A percentile compares a stretch with the other conserved stretches of the same genome.
Conservation (phyloP, 2,888 invertebrate species). For the Euplagia quadripunctaria region DNA sequence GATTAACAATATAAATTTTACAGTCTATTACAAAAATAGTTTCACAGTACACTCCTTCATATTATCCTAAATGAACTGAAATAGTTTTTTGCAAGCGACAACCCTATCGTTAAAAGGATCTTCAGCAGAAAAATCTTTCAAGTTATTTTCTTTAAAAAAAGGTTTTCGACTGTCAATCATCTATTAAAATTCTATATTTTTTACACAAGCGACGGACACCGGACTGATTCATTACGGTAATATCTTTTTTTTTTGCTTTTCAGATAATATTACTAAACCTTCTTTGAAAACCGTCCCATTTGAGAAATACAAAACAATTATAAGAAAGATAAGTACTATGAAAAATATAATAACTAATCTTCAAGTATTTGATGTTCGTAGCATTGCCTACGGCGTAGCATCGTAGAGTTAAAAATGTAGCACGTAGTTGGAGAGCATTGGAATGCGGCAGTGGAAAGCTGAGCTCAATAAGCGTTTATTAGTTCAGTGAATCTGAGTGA, state of each 20-base stretch:
- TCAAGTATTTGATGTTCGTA: conserved; percentile 16
- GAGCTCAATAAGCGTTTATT: conserved; percentile 47
- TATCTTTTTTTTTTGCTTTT: neutral
- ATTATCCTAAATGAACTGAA: no score
- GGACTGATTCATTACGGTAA: neutral
- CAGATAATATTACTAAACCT: neutral
- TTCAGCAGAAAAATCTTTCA: neutral
- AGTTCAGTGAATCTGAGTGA: conserved; percentile 25
- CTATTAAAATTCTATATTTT: neutral
- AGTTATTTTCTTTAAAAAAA: neutral
- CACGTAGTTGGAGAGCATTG: conserved; percentile 13
- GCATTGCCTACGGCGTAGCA: conserved; percentile 43
- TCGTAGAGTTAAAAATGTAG: conserved; percentile 39
- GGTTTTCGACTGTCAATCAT: neutral
- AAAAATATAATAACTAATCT: no score
- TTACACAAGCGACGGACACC: neutral
- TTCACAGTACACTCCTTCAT: no score
- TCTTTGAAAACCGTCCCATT: neutral
- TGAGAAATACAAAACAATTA: neutral
- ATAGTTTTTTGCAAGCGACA: no score
- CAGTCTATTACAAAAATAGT: no score
- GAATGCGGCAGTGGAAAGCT: conserved; percentile 9
- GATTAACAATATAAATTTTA: no score
- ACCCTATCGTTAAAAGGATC: neutral
- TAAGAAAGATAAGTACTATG: neutral